These are phyloP conservation scores for Acrobasis suavella DNA, from an alignment of 2,888 invertebrate species.

Conservation along the genomic window DNA sequence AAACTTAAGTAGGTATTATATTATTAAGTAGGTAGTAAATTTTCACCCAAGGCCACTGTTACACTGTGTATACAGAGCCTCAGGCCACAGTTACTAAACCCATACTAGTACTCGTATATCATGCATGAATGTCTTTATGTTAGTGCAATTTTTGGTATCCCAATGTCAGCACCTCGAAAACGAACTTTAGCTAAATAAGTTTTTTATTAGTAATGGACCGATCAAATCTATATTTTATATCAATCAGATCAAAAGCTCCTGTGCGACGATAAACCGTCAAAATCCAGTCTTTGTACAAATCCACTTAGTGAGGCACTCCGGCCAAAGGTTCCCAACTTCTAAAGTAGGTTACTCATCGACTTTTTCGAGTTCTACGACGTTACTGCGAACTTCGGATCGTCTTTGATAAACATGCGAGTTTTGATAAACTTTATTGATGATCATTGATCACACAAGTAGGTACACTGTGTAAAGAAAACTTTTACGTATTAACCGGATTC, in stretches of 20 bases:
- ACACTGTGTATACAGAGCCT: too few species aligned
- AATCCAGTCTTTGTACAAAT: background rate
- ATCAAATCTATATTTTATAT: background rate
- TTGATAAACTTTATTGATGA: conserved; percentile 24
- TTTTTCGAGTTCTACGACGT: conserved; percentile 4
- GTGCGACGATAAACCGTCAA: background rate
- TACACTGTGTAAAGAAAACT: background rate
- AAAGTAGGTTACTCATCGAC: conserved; percentile 13
- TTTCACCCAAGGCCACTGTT: too few species aligned
- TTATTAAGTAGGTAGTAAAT: too few species aligned
- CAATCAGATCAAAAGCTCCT: background rate
- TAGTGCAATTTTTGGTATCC: too few species aligned
- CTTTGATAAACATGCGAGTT: conserved; percentile 14
- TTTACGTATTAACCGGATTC: background rate
- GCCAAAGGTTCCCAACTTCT: background rate
- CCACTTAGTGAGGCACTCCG: background rate
- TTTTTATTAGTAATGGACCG: too few species aligned
- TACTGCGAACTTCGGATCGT: background rate
- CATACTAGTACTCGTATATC: too few species aligned
- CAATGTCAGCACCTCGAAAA: too few species aligned
- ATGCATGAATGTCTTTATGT: too few species aligned
- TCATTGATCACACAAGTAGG: conserved; percentile 22
- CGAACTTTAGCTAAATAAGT: too few species aligned
- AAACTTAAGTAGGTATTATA: too few species aligned
- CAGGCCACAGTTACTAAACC: too few species aligned